These are phyloP conservation scores for Drosophila siamana DNA, from an alignment of 2,888 invertebrate species.

Conservation along the genomic window DNA sequence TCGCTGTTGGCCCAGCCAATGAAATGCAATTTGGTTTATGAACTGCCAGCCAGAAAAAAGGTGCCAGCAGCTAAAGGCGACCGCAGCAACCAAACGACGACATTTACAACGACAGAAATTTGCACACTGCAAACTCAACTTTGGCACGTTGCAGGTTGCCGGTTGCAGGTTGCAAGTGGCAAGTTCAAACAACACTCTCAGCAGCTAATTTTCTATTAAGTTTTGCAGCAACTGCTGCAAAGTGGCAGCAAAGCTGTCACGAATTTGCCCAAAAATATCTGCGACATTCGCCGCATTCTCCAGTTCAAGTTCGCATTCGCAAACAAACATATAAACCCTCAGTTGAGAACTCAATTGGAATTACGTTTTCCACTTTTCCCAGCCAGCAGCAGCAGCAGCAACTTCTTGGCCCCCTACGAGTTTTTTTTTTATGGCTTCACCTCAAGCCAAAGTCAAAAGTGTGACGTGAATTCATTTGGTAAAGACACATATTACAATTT, in stretches of 20 bases:
- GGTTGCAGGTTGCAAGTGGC: conserved; percentile 45
- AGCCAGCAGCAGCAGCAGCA: background rate
- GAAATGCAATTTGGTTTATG: conserved; percentile 80
- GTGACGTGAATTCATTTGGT: background rate
- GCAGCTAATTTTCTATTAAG: conserved; percentile 71
- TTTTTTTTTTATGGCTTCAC: background rate
- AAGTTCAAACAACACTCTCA: conserved; percentile 63
- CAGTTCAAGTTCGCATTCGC: conserved; percentile 15
- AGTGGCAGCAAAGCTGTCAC: conserved; percentile 49
- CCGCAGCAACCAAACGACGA: conserved; percentile 18
- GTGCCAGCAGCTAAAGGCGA: conserved; percentile 14
- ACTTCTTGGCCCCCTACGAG: background rate
- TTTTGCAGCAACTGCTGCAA: conserved; percentile 43
- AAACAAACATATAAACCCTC: conserved; percentile 53
- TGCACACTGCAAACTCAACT: conserved; percentile 66
- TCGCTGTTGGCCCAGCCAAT: conserved; percentile 41
- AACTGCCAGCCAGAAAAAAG: conserved; percentile 63
- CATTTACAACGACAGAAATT: conserved; percentile 52
- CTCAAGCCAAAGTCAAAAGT: conserved; percentile 5
- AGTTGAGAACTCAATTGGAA: conserved; percentile 34
- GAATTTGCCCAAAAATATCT: conserved; percentile 50
- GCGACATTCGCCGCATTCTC: conserved; percentile 41
- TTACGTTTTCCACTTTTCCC: conserved; percentile 23
- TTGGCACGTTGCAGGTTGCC: conserved; percentile 56
- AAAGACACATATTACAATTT: background rate